Percentiles rank a stretch among this genome's conserved stretches.
These are phyloP conservation scores for Achroia grisella DNA, from an alignment of 1,140 invertebrate genomes.

Conservation along the genomic window DNA sequence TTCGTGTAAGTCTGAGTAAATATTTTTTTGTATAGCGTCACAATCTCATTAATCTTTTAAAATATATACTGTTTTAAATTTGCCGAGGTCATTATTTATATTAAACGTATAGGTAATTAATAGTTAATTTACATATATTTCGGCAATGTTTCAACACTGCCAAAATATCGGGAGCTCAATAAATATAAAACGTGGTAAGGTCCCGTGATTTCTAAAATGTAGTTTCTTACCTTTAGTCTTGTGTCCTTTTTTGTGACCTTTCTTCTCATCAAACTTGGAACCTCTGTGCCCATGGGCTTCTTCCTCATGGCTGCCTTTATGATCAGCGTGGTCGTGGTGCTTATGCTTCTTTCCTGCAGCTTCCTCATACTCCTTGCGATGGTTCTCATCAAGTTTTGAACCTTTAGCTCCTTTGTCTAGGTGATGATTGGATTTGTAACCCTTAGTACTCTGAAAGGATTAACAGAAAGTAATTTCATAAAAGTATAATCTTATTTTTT, in stretches of 20 bases:
- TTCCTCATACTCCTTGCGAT: slow-evolving; percentile 73
- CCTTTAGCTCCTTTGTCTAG: slow-evolving; percentile 75
- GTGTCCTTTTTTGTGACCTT: slow-evolving; percentile 76
- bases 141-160: no score
- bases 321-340: slow-evolving; percentile 68
- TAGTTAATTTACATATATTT: no score
- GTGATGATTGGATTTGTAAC: slow-evolving; percentile 68
- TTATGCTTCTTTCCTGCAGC: slow-evolving; percentile 71
- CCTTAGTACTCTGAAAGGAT: slow-evolving; percentile 67
- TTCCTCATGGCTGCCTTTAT: slow-evolving; percentile 68
- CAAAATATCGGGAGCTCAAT: no score
- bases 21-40: no score
- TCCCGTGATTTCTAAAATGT: no score
- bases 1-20: no score
- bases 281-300: slow-evolving; percentile 67
- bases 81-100: no score
- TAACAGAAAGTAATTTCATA: background rate
- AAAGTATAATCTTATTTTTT: no score
- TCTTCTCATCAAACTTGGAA: slow-evolving; percentile 74
- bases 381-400: slow-evolving; percentile 64
- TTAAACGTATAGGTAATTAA: no score
- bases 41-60: no score
- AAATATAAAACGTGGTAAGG: no score
- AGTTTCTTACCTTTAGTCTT: slow-evolving; percentile 70
- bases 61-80: no score